Evolutionary conservation across 2,113 vertebrate species (phyloP).

Genomic region (Rhagologus leucostigma): DNA sequence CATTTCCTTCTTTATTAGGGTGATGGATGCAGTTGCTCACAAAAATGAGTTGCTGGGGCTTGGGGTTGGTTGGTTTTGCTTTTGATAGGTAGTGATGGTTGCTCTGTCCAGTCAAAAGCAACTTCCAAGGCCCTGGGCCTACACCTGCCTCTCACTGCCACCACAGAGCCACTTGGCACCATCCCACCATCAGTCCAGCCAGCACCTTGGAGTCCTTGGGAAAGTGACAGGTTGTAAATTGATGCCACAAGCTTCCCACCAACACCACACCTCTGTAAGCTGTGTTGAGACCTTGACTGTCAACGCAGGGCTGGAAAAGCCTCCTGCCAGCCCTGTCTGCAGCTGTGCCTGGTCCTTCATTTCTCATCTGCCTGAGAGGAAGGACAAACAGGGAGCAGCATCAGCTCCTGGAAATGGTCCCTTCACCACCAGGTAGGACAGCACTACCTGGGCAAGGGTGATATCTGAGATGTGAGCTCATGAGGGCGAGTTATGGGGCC

Average conservation of each 20-base stretch:
- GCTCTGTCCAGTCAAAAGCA: not conserved
- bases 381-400: not conserved
- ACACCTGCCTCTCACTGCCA: not conserved
- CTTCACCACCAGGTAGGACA: not conserved
- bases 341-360: not conserved
- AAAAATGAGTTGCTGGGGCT: not conserved
- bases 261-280: not conserved
- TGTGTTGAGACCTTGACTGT: not conserved
- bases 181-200: rapidly evolving
- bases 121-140: not conserved
- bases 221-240: not conserved
- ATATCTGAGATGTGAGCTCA: not conserved
- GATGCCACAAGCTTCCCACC: not conserved
- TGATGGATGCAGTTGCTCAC: not conserved
- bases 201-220: not conserved
- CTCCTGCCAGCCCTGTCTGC: not conserved
- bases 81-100: not conserved
- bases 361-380: not conserved
- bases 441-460: rapidly evolving
- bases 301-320: not conserved
- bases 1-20: not conserved
- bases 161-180: not conserved
- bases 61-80: not conserved
- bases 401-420: not conserved
- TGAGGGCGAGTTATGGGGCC: rapidly evolving